These are phyloP conservation scores for Psittacula echo DNA, from an alignment of 2,797 vertebrate species.

Conservation along the genomic window DNA sequence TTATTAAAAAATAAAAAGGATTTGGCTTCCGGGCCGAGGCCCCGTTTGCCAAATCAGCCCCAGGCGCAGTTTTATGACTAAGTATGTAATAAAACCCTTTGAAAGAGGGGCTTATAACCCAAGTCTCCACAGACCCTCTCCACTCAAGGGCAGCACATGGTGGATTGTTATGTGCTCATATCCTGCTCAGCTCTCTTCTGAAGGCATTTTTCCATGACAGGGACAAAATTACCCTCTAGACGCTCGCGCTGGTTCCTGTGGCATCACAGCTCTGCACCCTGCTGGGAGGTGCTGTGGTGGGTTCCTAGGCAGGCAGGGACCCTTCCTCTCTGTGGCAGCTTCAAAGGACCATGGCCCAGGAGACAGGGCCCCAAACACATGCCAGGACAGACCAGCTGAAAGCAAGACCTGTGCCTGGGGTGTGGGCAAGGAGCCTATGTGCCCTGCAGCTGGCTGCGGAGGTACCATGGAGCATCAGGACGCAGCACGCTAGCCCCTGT, in stretches of 20 bases:
- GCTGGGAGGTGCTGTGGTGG: background rate
- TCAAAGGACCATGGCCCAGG: fast-evolving
- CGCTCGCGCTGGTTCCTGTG: fast-evolving
- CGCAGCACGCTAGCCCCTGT: fast-evolving
- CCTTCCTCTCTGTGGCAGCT: background rate
- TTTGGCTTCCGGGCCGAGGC: slow-evolving; percentile 62
- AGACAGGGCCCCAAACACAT: background rate
- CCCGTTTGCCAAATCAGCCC: slow-evolving; percentile 51
- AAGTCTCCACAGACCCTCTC: slow-evolving; percentile 18
- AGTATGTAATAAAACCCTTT: slow-evolving; percentile 59
- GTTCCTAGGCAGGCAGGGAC: background rate
- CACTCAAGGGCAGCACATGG: slow-evolving; percentile 23
- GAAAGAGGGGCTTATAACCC: slow-evolving; percentile 24
- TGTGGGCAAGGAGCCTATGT: background rate
- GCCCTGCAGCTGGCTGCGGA: background rate
- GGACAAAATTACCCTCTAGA: background rate
- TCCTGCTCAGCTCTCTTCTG: background rate
- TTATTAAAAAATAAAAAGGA: slow-evolving; percentile 68
- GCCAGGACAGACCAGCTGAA: background rate
- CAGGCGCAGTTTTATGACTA: slow-evolving; percentile 66
- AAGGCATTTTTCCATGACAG: background rate
- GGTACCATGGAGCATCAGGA: no score
- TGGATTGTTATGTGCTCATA: background rate
- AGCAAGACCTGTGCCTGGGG: no score
- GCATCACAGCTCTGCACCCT: background rate